Evolutionary conservation across 2,797 vertebrate genomes (phyloP), one percentile per base, ranked within the genome.

Genomic region (Odontamblyopus lacepedii): DNA sequence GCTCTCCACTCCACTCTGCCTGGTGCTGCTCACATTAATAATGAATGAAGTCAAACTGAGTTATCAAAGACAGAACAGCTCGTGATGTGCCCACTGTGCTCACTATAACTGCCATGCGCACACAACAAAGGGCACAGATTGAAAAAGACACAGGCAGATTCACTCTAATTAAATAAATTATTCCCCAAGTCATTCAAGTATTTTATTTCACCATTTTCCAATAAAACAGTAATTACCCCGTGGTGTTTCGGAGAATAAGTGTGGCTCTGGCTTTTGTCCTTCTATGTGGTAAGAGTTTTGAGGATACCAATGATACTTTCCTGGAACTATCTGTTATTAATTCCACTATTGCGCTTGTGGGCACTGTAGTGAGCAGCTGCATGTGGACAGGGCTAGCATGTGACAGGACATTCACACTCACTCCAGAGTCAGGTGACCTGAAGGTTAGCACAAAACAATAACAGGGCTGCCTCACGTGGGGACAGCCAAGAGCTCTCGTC

Each of bases 321-420:
- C 76, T 69, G 38, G 53, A 83, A 83, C 65, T 85, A 84, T 90
- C 88, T 91, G 85, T 89, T 91, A 83, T 91, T 83, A 86, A 88
- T 83, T 87, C 83, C 77, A 72, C 65, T 82, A 81, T 86, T 89
- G 79, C 87, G 84, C 84, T 80, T 61, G 67, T 74, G 67, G 77
- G 72, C 66, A 70, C 68, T 74, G 73, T 75, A 80, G 79, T 76
- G 77, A 78, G 78, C 87, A 85, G 85, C 78, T 23, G 71, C 56
- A 70, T 67, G 76, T 71, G 77, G 75, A 65, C 61, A 50, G 63
- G 69, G 77, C 62, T 76, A 67, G 72, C 60, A 67, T 64, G 73
- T 70, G 75, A 72, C 72, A 62, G 71, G 38, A 84, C 78, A 73
- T 78, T 64, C 64, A 57, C 38, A 69, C 62, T 53, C 26, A 67